These are phyloP conservation scores for Myotis brandtii DNA, from an alignment of 2,113 vertebrate species.

Conservation along the genomic window DNA sequence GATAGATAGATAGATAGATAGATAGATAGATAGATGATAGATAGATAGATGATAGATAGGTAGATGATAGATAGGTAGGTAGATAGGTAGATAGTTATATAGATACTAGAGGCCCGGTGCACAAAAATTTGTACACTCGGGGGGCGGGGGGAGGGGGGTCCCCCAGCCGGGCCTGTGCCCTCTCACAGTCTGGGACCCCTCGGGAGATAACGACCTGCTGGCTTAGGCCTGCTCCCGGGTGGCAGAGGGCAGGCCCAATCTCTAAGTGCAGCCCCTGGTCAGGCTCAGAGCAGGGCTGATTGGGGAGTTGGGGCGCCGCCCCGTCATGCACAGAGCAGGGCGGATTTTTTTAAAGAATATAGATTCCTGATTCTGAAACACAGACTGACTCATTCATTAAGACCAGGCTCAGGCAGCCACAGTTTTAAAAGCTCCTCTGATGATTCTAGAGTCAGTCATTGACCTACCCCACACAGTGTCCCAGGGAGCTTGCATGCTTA, in stretches of 20 bases:
- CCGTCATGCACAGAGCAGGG: too few species aligned
- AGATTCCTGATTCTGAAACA: not conserved
- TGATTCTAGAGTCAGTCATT: not conserved
- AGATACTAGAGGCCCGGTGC: too few species aligned
- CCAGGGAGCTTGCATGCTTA: not conserved
- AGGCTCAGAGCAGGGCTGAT: too few species aligned
- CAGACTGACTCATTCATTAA: not conserved
- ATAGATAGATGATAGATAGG: not conserved
- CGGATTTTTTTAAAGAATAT: not conserved
- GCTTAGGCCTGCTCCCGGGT: too few species aligned
- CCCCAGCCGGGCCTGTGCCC: too few species aligned
- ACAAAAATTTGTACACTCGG: too few species aligned
- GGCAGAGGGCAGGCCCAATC: too few species aligned
- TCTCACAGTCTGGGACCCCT: too few species aligned
- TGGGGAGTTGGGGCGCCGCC: too few species aligned
- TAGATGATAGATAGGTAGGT: not conserved
- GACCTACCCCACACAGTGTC: not conserved
- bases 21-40: not conserved
- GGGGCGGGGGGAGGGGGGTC: too few species aligned
- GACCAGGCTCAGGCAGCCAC: not conserved
- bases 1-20: not conserved
- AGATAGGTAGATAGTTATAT: not conserved
- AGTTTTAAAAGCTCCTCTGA: not conserved
- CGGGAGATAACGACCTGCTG: too few species aligned
- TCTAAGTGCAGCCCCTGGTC: too few species aligned